Conservation (phyloP, 2,113 vertebrate species). For the Onychostruthus taczanowskii region DNA sequence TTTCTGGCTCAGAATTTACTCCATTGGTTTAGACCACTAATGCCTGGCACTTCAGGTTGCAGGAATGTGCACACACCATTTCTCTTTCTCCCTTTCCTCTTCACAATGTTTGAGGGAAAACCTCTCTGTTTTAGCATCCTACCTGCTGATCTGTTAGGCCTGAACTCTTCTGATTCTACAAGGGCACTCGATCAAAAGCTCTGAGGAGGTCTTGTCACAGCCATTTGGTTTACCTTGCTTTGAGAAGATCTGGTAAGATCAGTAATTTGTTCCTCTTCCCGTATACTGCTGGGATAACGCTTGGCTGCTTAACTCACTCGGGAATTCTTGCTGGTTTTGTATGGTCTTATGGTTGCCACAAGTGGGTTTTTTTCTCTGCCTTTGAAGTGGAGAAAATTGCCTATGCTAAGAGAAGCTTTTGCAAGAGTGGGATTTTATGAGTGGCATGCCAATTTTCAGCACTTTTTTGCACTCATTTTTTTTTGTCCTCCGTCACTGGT, state of each 20-base stretch:
- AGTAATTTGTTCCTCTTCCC: not conserved
- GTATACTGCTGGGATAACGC: not conserved
- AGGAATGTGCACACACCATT: not conserved
- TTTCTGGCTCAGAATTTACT: not conserved
- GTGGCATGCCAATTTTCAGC: not conserved
- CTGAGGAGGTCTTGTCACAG: not conserved
- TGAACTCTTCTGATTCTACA: not conserved
- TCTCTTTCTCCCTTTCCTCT: not conserved
- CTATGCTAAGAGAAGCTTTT: not conserved
- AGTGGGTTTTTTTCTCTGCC: not conserved
- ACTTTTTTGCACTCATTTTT: not conserved
- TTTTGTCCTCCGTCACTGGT: not conserved
- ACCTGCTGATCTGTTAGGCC: not conserved
- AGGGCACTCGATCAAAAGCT: not conserved
- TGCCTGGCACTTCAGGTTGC: not conserved
- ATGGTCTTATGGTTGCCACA: not conserved
- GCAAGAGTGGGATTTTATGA: not conserved
- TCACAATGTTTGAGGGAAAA: not conserved
- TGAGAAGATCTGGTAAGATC: not conserved
- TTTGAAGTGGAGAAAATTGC: not conserved
- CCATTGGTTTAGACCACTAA: not conserved
- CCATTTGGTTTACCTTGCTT: not conserved
- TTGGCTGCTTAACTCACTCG: not conserved
- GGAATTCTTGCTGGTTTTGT: not conserved
- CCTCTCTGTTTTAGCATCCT: not conserved